A percentile compares a stretch with the other conserved stretches of the same genome.
These are phyloP conservation scores for Hypsopygia costalis DNA, from an alignment of 2,888 invertebrate genomes.

Conservation along the genomic window DNA sequence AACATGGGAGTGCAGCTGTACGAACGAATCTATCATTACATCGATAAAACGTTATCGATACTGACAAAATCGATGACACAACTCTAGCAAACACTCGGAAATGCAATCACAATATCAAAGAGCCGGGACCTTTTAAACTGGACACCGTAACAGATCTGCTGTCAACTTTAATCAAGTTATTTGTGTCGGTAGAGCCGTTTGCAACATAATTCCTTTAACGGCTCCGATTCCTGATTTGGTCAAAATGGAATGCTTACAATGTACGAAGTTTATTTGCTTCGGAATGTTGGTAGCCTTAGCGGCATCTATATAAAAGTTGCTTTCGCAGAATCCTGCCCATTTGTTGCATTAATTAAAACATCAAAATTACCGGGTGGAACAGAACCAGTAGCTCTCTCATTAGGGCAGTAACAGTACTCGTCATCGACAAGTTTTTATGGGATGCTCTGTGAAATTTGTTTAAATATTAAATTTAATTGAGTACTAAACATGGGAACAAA, in stretches of 20 bases:
- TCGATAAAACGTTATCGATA: too few species aligned
- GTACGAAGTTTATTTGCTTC: conserved; percentile 22
- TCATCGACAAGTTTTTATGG: too few species aligned
- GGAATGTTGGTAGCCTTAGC: conserved; percentile 26
- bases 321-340: too few species aligned
- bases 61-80: background rate
- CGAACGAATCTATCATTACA: too few species aligned
- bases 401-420: too few species aligned
- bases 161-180: conserved; percentile 34
- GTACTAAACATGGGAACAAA: too few species aligned
- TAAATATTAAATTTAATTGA: too few species aligned
- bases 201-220: conserved; percentile 28
- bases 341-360: too few species aligned
- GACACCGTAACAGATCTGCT: conserved; percentile 26
- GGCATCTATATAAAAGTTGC: background rate
- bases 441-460: too few species aligned
- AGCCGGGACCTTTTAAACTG: conserved; percentile 17
- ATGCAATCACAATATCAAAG: conserved; percentile 6
- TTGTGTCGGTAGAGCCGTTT: conserved; percentile 23
- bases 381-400: too few species aligned
- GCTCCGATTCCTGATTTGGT: conserved; percentile 26
- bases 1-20: too few species aligned
- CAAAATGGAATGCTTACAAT: conserved; percentile 30
- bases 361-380: too few species aligned
- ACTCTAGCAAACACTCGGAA: background rate